Evolutionary conservation across 2,113 vertebrate genomes (phyloP), one percentile per base, ranked within the genome.

Genomic region (Petrocephalus zakoni): DNA sequence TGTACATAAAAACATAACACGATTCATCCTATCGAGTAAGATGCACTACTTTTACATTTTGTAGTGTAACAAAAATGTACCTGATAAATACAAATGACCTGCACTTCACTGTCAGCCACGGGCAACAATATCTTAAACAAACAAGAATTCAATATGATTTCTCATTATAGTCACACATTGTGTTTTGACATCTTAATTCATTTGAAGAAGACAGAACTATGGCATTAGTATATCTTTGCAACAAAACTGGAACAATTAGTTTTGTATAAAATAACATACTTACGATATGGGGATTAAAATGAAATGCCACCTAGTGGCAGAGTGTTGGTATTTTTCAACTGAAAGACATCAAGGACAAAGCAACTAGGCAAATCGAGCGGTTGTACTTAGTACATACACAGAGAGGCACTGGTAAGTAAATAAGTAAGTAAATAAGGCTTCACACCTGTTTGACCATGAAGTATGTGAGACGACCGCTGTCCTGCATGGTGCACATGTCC

Each of bases 401-500:
- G 15, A 37, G 37, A 25, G 78, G 56, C n/a, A 17, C 8, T 29
- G 25, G 8, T 22, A 34, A 61, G 19, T 53, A n/a, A 29, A 29
- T 46, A 37, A 46, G 34, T 29, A 85, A 29, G 3, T 5, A 11
- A 78, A 83, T 52, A 13, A 19, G 72, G 22, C 25, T 0, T 52
- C 4, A 84, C 82, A 37, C n/a, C 0, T 0, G 47, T 19, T 72
- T 85, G 64, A 89, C 61, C 88, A 56, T 89, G 91, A 95, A 94
- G 17, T 0, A 0, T 5, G 2, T 90, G 72, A 53, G 0, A 0
- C 89, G 88, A 0, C 0, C 0, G 9, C 0, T 0, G 0, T 49
- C 0, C 19, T 87, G 55, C 1, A 22, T 3, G 0, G 4, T 0
- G 5, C 92, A 91, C 91, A 95, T 92, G 0, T 94, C 92, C 90